Conservation (phyloP, 2,888 invertebrate genomes). For the Crossocerus cetratus region DNA sequence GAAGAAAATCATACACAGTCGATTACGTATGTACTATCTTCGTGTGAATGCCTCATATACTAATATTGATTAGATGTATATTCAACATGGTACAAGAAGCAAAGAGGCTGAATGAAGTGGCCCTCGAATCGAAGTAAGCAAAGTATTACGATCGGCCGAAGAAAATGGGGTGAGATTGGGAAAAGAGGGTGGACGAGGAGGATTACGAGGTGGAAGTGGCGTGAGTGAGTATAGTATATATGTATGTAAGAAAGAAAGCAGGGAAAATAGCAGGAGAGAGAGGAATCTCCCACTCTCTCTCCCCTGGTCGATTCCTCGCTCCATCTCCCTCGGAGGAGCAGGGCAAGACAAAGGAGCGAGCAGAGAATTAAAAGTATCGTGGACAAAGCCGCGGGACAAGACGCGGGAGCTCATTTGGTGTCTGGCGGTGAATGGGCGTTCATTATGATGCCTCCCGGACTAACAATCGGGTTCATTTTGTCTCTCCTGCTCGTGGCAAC, state of each 20-base stretch:
- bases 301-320: neutral
- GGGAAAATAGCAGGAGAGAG: slow-evolving; percentile 44
- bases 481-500: slow-evolving; percentile 73
- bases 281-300: neutral
- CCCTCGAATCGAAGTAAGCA: slow-evolving; percentile 6
- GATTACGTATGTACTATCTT: too few species aligned
- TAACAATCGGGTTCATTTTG: slow-evolving; percentile 76
- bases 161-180: neutral
- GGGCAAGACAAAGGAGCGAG: slow-evolving; percentile 60
- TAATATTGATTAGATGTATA: too few species aligned
- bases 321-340: slow-evolving; percentile 31
- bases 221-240: neutral
- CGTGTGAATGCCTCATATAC: too few species aligned
- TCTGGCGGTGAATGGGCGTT: slow-evolving; percentile 74
- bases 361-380: slow-evolving; percentile 74
- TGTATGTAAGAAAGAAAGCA: slow-evolving; percentile 35
- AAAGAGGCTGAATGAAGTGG: too few species aligned
- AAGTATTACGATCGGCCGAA: neutral
- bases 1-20: too few species aligned
- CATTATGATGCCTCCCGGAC: slow-evolving; percentile 75
- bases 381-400: slow-evolving; percentile 72
- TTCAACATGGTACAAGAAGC: too few species aligned
- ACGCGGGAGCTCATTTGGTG: slow-evolving; percentile 75
- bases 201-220: slow-evolving; percentile 41
- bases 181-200: neutral